Evolutionary conservation across 2,888 invertebrate genomes (phyloP).

Genomic region (Cantharis lateralis): DNA sequence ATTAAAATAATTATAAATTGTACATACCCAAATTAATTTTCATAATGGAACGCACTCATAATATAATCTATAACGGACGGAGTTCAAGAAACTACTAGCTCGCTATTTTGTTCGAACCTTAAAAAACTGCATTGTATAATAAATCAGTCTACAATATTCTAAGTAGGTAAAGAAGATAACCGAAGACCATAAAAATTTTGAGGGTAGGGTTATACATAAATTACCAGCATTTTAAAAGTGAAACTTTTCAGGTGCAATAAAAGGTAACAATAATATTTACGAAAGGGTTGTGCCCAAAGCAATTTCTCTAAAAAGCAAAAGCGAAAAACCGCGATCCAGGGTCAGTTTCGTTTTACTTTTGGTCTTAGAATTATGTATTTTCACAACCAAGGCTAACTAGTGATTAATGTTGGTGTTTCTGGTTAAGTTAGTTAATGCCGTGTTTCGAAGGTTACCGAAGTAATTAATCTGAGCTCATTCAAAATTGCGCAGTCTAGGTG

Average conservation of each 20-base stretch:
- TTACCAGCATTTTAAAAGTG: constrained; percentile 39
- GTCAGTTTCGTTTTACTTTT: constrained; percentile 44
- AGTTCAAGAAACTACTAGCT: constrained; percentile 10
- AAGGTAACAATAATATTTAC: constrained; percentile 34
- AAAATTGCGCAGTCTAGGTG: background rate
- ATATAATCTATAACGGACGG: background rate
- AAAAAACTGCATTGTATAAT: constrained; percentile 5
- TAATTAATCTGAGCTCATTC: background rate
- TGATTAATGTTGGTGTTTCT: constrained; percentile 38
- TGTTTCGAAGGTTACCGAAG: background rate
- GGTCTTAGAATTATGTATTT: constrained; percentile 7
- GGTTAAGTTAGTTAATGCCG: constrained; percentile 2
- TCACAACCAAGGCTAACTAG: constrained; percentile 31
- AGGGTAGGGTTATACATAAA: constrained; percentile 29
- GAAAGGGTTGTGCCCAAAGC: constrained; percentile 19
- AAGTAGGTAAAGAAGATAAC: background rate
- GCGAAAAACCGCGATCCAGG: constrained; percentile 53
- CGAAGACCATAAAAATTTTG: constrained; percentile 16
- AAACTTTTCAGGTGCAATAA: constrained; percentile 48
- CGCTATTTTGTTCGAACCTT: background rate
- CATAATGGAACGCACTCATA: background rate
- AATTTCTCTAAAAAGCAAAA: constrained; percentile 31
- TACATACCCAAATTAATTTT: background rate
- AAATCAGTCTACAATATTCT: constrained; percentile 1
- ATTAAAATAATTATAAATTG: background rate